Conservation (phyloP, 2,113 vertebrate genomes). For the Nipponia nippon region DNA sequence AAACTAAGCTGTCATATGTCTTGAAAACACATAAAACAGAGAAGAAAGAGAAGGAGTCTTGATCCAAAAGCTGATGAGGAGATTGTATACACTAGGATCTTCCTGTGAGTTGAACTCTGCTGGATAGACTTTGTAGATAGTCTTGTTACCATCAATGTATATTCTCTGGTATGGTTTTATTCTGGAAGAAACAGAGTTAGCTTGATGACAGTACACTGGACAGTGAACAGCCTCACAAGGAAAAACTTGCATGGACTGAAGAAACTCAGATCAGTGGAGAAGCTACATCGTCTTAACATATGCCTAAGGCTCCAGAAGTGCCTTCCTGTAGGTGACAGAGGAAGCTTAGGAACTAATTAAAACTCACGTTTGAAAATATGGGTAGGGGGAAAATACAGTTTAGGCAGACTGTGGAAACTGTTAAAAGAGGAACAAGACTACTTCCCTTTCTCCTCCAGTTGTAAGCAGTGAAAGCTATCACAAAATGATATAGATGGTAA, state of each 20-base stretch:
- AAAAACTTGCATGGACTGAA: neutral
- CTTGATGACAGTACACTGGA: neutral
- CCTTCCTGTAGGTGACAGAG: neutral
- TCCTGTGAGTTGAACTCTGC: neutral
- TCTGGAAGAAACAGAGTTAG: neutral
- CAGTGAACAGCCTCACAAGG: neutral
- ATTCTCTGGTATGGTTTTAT: neutral
- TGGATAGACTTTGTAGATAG: neutral
- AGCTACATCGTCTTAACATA: neutral
- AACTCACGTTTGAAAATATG: neutral
- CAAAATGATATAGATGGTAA: neutral
- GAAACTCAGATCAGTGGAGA: neutral
- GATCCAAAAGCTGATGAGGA: neutral
- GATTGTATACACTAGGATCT: neutral
- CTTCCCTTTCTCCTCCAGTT: neutral
- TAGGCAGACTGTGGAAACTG: neutral
- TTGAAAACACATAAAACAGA: neutral
- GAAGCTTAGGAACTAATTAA: neutral
- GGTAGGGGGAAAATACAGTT: neutral
- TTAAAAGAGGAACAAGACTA: neutral
- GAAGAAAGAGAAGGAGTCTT: neutral
- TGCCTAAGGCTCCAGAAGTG: neutral
- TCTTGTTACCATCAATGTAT: neutral
- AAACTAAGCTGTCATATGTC: neutral
- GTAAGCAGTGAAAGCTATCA: neutral